A percentile compares a stretch with the other conserved stretches of the same genome.
Conservation (phyloP, 2,113 vertebrate genomes). For the Onychorhynchus coronatus region DNA sequence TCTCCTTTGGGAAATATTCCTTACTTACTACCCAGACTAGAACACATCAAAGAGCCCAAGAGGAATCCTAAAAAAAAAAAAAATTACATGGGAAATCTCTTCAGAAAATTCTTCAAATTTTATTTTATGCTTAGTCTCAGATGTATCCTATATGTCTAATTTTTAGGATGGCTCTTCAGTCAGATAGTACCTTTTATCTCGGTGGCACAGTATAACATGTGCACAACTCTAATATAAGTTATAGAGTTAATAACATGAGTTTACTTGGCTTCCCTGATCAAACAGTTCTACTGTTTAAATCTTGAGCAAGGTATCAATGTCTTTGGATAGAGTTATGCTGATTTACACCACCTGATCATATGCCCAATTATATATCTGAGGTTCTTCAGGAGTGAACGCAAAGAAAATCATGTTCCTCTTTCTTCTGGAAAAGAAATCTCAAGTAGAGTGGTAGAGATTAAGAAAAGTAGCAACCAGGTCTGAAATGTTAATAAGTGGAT, state of each 20-base stretch:
- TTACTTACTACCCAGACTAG: background rate
- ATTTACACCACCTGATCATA: background rate
- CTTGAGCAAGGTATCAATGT: background rate
- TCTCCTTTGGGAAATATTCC: constrained; percentile 2
- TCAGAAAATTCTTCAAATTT: background rate
- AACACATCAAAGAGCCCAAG: background rate
- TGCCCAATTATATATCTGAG: background rate
- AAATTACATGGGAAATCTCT: background rate
- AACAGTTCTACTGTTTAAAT: background rate
- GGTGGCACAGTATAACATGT: background rate
- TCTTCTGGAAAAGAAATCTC: constrained; percentile 24
- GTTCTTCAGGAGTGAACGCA: background rate
- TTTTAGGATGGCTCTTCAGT: background rate
- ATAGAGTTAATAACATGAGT: background rate
- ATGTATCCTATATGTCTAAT: background rate
- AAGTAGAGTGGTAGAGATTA: constrained; percentile 26
- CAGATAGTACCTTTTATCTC: background rate
- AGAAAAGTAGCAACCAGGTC: constrained; percentile 66
- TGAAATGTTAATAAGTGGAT: constrained; percentile 72
- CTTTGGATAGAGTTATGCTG: background rate
- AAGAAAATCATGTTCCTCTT: constrained; percentile 37
- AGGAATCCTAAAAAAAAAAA: background rate
- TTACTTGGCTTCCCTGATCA: constrained; percentile 6
- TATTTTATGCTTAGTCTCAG: background rate
- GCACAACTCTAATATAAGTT: background rate